Base-by-base conservation (phyloP, 1,140 invertebrate genomes). In the Papilio polytes region DNA sequence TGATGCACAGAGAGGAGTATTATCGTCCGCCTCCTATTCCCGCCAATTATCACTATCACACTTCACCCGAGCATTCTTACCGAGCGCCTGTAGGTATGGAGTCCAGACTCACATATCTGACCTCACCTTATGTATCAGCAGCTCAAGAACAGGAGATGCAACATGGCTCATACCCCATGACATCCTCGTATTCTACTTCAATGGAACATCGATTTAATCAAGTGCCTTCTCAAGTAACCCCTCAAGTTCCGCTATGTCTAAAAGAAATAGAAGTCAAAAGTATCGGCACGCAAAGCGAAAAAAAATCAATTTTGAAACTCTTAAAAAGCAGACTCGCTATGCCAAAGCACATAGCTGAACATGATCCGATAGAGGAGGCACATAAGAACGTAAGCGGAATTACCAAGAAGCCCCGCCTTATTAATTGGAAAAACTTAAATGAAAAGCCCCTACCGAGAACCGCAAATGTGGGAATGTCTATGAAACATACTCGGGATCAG, bases 261-360 rank as follows among this genome's bases (percentile, higher is more conserved):
- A 94, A 91, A 86, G 92, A 94, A 86, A 87, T 94, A 44, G 93
- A 94, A 89, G 92, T 94, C 0, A 94, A 93, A 84, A 94, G 91
- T 79, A 90, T 86, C 46, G 90, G 84, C 13, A 94, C 90, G 0
- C 93, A 94, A 77, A 94, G 92, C 76, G 91, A 90, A 22, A 88
- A 87, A 59, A 86, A 89, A 76, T 88, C 90, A 12, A 84, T 94
- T 8, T 88, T 93, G 9, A 76, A 84, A 31, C 92, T 90, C 53
- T 86, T 94, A 70, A 86, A 82, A 8, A 88, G 87, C 7, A 93
- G 89, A 81, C 83, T 84, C 18, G 73, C 84, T 46, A 51, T 26
- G 56, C 59, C 83, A 74, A 26, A 74, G 73, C 31, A 53, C 22
- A 48, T 53, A 13, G 53, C 53, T 18, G 53, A 20, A 7, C 18